Percentiles rank a stretch among this genome's conserved stretches.
Evolutionary conservation across 2,797 vertebrate species (phyloP).

Genomic region (Hypotaenidia philippensis): DNA sequence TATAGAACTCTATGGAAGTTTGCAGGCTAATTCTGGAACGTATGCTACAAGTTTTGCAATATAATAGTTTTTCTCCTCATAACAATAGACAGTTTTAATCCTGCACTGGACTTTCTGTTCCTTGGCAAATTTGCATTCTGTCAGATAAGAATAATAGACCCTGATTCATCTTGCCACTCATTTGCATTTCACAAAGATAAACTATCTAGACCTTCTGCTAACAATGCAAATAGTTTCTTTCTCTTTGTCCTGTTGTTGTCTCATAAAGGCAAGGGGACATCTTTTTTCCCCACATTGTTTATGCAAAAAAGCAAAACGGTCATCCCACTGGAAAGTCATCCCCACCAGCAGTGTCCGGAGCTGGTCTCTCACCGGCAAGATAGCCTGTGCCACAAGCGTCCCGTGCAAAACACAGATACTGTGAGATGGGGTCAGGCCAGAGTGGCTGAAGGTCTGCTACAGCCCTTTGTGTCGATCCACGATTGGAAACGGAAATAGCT

Average conservation of each 20-base stretch:
- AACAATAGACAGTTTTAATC: not conserved
- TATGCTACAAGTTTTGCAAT: not conserved
- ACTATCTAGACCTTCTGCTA: not conserved
- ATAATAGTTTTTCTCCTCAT: not conserved
- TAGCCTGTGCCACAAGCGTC: not conserved
- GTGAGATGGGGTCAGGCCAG: not conserved
- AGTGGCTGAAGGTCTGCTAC: not conserved
- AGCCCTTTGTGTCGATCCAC: not conserved
- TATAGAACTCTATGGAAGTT: not conserved
- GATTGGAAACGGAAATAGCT: not conserved
- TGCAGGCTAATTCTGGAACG: not conserved
- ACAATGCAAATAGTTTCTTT: not conserved
- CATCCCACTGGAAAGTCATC: not conserved
- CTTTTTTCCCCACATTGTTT: not conserved
- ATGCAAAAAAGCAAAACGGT: not conserved
- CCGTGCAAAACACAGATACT: not conserved
- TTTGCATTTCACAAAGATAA: conserved; percentile 13
- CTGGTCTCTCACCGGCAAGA: not conserved
- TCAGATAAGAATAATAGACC: not conserved
- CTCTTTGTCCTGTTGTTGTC: not conserved
- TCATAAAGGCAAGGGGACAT: not conserved
- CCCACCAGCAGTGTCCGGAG: not conserved
- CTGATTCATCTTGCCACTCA: not conserved
- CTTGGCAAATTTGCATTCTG: conserved; percentile 15
- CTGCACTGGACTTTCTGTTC: not conserved